phyloP scores from a whole-genome alignment of 2,113 vertebrate species.

The Steatornis caripensis region DNA sequence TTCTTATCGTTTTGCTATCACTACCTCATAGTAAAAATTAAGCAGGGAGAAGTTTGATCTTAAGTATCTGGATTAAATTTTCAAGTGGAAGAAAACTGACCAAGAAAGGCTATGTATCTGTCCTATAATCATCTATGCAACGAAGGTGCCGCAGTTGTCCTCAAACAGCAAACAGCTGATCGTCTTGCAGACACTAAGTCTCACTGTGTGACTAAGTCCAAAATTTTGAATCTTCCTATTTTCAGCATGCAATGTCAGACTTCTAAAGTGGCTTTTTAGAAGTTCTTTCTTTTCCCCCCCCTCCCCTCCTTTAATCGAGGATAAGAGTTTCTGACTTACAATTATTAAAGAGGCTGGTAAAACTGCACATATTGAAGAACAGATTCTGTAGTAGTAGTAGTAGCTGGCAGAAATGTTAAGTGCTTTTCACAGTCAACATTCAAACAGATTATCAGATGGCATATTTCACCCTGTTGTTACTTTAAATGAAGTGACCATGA shows the following conservation, averaged over 20 bases:
- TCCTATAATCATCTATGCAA: neutral
- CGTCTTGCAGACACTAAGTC: neutral
- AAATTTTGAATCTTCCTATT: conserved; percentile 19
- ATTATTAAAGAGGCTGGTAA: conserved; percentile 68
- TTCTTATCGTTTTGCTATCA: neutral
- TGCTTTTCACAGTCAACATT: conserved; percentile 85
- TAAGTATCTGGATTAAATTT: neutral
- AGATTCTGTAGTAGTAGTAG: conserved; percentile 77
- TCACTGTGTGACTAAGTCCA: neutral
- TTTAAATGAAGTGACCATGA: conserved; percentile 86
- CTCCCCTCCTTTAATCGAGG: neutral
- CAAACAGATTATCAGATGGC: conserved; percentile 86
- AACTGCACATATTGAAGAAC: conserved; percentile 80
- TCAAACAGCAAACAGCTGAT: neutral
- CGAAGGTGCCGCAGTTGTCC: neutral
- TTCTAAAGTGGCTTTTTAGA: neutral
- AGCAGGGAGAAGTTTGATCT: neutral
- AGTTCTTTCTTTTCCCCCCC: neutral
- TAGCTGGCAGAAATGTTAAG: conserved; percentile 82
- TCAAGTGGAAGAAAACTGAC: neutral
- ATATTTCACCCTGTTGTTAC: conserved; percentile 85
- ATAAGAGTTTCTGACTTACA: conserved; percentile 26
- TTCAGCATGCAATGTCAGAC: neutral
- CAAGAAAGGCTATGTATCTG: neutral
- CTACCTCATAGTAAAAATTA: neutral